Evolutionary conservation across 2,888 invertebrate genomes (phyloP), one percentile per base, ranked within the genome.

Genomic region (Drosophila parthenogenetica): DNA sequence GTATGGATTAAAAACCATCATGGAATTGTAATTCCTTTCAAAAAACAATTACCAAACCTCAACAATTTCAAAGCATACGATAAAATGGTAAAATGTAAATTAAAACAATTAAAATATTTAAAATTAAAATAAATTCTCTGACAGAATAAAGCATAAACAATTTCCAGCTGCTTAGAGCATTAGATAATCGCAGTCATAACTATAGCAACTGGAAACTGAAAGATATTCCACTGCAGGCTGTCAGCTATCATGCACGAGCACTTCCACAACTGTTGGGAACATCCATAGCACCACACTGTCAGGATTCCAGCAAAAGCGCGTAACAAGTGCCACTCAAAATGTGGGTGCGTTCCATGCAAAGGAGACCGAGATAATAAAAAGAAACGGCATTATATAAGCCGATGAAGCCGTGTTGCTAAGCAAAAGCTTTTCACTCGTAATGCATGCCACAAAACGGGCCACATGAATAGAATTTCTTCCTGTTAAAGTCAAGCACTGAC

Each of bases 311-410:
- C n/a, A 50, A 59, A 73, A 55, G 65, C 69, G 83, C 77, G 70
- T 80, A 84, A 71, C 87, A 81, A 80, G 88, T 81, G 82, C 85
- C 86, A 81, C 82, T 81, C 70, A 65, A 73, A 65, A 53, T 63
- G 46, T 46, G 55, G 32, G 53, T 14, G 14, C 29, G 25, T 16
- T 17, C 39, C 16, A 39, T 37, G 19, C 37, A 19, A 55, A 55
- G 55, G 19, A 14, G 57, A 43, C 63, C 37, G 68, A 50, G 68
- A 69, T 71, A 75, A 84, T 71, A 75, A 19, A 49, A 25, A 55
- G 40, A 43, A 58, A 69, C 51, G 73, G 60, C 69, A 72, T 71
- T 86, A 74, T 75, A 89, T 77, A 79, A 73, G 72, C 72, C 70
- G 72, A 70, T 77, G 70, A 64, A 51, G 43, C 57, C 58, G 51